Base-by-base conservation (phyloP, 2,113 vertebrate species). In the Paraplagusia blochii region DNA sequence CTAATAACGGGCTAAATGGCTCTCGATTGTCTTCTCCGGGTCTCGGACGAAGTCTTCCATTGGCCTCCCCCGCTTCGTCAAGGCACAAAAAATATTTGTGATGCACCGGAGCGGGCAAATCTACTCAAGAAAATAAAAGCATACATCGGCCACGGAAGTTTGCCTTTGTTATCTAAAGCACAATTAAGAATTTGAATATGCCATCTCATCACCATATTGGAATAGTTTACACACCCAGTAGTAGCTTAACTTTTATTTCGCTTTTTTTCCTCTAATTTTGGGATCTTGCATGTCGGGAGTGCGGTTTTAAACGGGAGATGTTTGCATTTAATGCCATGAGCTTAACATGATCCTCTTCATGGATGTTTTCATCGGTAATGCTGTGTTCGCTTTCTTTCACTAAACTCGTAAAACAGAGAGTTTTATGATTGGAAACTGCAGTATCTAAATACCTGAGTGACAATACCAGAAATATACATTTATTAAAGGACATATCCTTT, bases 31-130 rank as follows among this genome's bases (percentile, higher is more conserved):
- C 77, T 90, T 77, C 74, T 74, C 66, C 80, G 72, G 76, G 56
- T 51, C 68, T 66, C 66, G 77, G 22, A 84, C 73, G 79, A 85
- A 82, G 76, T 75, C 83, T 83, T 89, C 87, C 87, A 91, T 91
- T 87, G 87, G 74, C 64, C 74, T 85, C 85, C 74, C 54, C 72
- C 44, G 39, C 59, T 53, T 9, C 63, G 49, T 76, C 67, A 86
- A 83, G 66, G 7, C 68, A 19, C n/a, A 50, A 6, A 12, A 45
- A 0, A 34, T 1, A 56, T 15, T 3, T 9, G 1, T 6, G 5
- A 14, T 0, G 1, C 2, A 53, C 80, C 76, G 67, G 80, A 51
- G 0, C 0, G 0, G 0, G 0, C 0, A 0, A 17, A 0, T 0
- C 0, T 2, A 1, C 22, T 68, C 11, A 9, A 58, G 39, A 68